A percentile compares a stretch with the other conserved stretches of the same genome.
These are phyloP conservation scores for Toxonevra muliebris DNA, from an alignment of 2,888 invertebrate genomes.

Conservation along the genomic window DNA sequence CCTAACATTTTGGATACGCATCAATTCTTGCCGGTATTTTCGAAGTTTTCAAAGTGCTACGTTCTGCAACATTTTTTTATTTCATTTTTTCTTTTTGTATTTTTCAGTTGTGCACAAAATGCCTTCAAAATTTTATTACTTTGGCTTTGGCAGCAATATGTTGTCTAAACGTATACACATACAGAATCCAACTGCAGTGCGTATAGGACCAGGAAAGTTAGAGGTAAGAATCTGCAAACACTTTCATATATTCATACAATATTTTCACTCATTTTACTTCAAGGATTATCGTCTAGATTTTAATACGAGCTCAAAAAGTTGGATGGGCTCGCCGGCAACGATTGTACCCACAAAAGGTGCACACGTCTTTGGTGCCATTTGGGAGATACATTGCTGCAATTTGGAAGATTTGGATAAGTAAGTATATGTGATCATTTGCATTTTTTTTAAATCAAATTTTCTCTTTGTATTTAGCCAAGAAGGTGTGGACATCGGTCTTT, in stretches of 20 bases:
- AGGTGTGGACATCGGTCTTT: slow-evolving; percentile 39
- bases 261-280: not conserved
- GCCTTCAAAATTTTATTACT: slow-evolving; percentile 74
- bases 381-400: slow-evolving; percentile 75
- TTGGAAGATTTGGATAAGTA: slow-evolving; percentile 76
- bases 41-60: no score
- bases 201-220: slow-evolving; percentile 71
- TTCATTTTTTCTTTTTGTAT: no score
- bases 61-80: no score
- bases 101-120: slow-evolving; percentile 17
- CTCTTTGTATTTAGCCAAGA: slow-evolving; percentile 38
- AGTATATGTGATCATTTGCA: slow-evolving; percentile 31
- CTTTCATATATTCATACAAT: not conserved
- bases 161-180: slow-evolving; percentile 80
- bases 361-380: slow-evolving; percentile 77
- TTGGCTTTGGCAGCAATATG: slow-evolving; percentile 91
- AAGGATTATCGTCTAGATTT: slow-evolving; percentile 75
- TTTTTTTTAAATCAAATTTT: not conserved
- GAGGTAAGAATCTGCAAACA: slow-evolving; percentile 23
- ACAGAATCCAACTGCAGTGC: slow-evolving; percentile 79
- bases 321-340: slow-evolving; percentile 86
- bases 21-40: no score
- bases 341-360: slow-evolving; percentile 68
- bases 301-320: slow-evolving; percentile 70
- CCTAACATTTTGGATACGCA: no score